These are phyloP conservation scores for Oreochromis spilurus DNA, from an alignment of 2,113 vertebrate species.

Conservation along the genomic window DNA sequence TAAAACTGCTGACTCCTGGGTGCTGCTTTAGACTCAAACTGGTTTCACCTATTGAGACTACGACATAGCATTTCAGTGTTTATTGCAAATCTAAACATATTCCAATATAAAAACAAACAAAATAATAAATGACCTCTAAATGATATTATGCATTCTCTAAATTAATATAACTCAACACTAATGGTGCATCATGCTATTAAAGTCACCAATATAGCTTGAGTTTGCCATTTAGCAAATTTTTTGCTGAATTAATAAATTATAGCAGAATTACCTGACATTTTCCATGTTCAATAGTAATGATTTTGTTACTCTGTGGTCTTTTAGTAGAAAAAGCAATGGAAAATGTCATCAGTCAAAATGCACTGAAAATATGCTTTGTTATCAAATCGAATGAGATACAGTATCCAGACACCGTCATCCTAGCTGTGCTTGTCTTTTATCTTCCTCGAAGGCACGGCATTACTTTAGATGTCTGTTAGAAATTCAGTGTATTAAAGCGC, in stretches of 20 bases:
- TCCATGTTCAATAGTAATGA: neutral
- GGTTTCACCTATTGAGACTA: neutral
- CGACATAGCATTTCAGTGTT: neutral
- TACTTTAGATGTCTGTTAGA: neutral
- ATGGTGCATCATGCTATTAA: neutral
- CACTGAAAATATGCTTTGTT: neutral
- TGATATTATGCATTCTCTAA: neutral
- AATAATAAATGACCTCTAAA: neutral
- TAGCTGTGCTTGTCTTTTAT: neutral
- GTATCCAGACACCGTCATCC: neutral
- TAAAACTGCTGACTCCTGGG: too few species aligned
- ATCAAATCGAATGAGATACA: neutral
- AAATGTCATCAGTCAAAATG: neutral
- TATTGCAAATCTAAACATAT: neutral
- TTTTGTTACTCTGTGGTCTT: neutral
- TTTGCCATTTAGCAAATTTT: neutral
- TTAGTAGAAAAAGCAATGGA: neutral
- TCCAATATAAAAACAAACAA: neutral
- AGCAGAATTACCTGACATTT: neutral
- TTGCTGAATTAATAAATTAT: neutral
- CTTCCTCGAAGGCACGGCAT: neutral
- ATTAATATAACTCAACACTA: neutral
- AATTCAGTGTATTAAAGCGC: neutral
- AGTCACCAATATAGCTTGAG: neutral
- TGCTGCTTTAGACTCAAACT: too few species aligned